Base-by-base conservation (phyloP, 2,888 invertebrate species). In the Gerris lacustris region DNA sequence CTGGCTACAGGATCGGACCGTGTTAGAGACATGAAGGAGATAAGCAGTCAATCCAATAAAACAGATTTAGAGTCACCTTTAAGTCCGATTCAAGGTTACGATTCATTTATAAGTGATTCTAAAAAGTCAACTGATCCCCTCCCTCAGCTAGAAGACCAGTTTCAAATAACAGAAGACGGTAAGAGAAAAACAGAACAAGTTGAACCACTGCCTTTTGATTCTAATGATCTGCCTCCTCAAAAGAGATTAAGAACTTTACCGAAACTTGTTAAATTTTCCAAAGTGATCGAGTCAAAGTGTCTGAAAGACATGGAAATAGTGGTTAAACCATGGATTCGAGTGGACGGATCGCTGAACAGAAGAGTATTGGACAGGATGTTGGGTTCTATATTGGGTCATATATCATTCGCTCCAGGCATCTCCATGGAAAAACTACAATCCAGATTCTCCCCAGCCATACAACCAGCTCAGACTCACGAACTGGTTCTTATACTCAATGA, bases 331-430 rank as follows among this genome's bases (percentile, higher is more conserved):
- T 92, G 92, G 92, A 85, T 88, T 70, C 84, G 87, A 73, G 84
- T 91, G 2, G 88, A 91, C 79, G 91, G 91, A 5, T 82, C 84
- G 0, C 77, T 92, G 9, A 90, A 91, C 80, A 82, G 85, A 11
- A 82, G 86, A 31, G 84, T 87, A 5, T 81, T 92, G 45, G 87
- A 88, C 76, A 85, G 86, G 71, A 87, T 90, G 86, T 77, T 91
- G 71, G 86, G 87, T 67, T 84, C 86, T 9, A 79, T 91, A 70
- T 79, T 91, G 71, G 83, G 86, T 5, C 85, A 87, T 76, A 85
- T 89, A 72, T 82, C 89, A 77, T 81, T 84, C 43, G 82, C 84
- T 74, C 88, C 88, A 0, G 87, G 87, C 1, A 81, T 84, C 69
- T 81, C 82, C 2, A 79, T 88, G 45, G 77, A 80, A 6, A 80